Evolutionary conservation across 2,888 invertebrate species (phyloP).

Genomic region (Rhamphomyia laevipes): DNA sequence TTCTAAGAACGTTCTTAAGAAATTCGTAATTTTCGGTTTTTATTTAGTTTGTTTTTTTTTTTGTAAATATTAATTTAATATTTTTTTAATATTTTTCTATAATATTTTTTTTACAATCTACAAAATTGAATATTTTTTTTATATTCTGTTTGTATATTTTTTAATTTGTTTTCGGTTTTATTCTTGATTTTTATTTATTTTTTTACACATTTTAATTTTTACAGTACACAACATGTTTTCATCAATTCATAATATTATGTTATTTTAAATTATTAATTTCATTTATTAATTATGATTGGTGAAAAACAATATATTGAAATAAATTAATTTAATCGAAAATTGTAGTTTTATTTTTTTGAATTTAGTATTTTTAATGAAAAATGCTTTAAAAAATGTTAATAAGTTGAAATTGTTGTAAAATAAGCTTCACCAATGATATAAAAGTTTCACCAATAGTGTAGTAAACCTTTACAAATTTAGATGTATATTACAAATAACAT

Average conservation of each 20-base stretch:
- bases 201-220: constrained; percentile 7
- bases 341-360: neutral
- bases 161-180: too few species aligned
- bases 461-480: neutral
- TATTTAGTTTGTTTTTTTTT: constrained; percentile 5
- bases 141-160: too few species aligned
- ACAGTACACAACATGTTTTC: too few species aligned
- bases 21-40: constrained; percentile 1
- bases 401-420: neutral
- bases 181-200: too few species aligned
- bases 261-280: too few species aligned
- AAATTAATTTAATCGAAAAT: neutral
- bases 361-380: constrained; percentile 8
- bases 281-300: constrained; percentile 10
- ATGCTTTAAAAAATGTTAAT: constrained; percentile 16
- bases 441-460: neutral
- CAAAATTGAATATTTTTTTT: constrained; percentile 3
- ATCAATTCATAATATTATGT: too few species aligned
- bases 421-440: neutral
- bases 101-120: neutral
- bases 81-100: constrained; percentile 2
- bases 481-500: too few species aligned
- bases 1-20: too few species aligned
- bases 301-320: constrained; percentile 5
- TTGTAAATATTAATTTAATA: constrained; percentile 3